These are phyloP conservation scores for Idris sp. DNA, from an alignment of 1,140 invertebrate species.

Conservation along the genomic window DNA sequence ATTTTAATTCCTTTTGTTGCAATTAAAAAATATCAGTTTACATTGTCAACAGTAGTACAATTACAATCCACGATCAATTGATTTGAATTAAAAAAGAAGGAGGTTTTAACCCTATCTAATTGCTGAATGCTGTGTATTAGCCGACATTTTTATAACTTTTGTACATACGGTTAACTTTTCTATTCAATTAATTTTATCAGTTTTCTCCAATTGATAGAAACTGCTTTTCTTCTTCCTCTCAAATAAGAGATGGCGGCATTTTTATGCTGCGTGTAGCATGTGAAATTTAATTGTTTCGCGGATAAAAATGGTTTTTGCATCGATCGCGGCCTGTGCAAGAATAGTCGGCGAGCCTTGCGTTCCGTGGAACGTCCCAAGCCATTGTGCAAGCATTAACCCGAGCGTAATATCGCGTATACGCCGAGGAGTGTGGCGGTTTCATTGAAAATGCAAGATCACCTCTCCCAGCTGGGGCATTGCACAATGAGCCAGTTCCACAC, in stretches of 20 bases:
- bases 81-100: too few relatives aligned
- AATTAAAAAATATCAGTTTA: too few relatives aligned
- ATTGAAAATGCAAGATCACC: conserved; percentile 60
- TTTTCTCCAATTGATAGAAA: too few relatives aligned
- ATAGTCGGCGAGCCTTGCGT: conserved; percentile 32
- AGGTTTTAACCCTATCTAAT: too few relatives aligned
- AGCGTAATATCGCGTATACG: conserved; percentile 61
- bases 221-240: neutral
- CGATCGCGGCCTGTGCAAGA: conserved; percentile 23
- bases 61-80: too few relatives aligned
- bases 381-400: conserved; percentile 53
- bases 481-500: conserved; percentile 59
- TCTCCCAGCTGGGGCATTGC: conserved; percentile 54
- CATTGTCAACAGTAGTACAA: too few relatives aligned
- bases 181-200: neutral
- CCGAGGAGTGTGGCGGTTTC: conserved; percentile 55
- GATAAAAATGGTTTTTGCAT: conserved; percentile 36
- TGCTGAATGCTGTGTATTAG: too few relatives aligned
- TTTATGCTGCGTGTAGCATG: conserved; percentile 19
- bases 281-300: conserved; percentile 43
- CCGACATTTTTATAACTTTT: too few relatives aligned
- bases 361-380: conserved; percentile 49
- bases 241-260: conserved; percentile 1
- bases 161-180: too few relatives aligned
- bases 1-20: too few relatives aligned